Evolutionary conservation across 2,888 invertebrate species (phyloP).

Genomic region (Acleris cristana): DNA sequence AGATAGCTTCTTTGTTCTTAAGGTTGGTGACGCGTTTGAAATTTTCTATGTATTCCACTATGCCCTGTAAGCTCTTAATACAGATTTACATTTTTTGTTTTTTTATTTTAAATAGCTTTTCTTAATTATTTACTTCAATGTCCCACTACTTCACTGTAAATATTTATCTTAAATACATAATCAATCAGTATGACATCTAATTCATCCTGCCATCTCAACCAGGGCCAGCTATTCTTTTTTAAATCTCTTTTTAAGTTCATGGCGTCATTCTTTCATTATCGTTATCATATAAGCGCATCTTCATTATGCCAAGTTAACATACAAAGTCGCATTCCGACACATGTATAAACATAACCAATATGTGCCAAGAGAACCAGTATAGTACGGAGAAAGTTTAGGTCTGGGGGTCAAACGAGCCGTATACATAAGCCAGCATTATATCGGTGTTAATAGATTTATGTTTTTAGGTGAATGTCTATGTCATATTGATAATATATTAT

Average conservation of each 20-base stretch:
- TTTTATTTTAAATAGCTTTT: too few species aligned
- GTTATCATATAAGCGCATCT: slow-evolving; percentile 4
- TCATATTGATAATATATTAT: slow-evolving; percentile 23
- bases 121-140: too few species aligned
- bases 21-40: too few species aligned
- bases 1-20: too few species aligned
- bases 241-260: neutral
- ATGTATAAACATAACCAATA: slow-evolving; percentile 39
- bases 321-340: slow-evolving; percentile 36
- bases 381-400: slow-evolving; percentile 60
- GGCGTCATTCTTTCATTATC: neutral
- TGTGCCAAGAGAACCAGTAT: slow-evolving; percentile 49
- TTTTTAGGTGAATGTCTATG: slow-evolving; percentile 56
- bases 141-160: too few species aligned
- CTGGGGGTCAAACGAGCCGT: slow-evolving; percentile 55
- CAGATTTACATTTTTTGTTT: too few species aligned
- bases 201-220: too few species aligned
- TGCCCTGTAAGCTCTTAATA: too few species aligned
- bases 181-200: too few species aligned
- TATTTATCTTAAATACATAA: too few species aligned
- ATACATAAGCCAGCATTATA: slow-evolving; percentile 49
- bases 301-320: slow-evolving; percentile 12
- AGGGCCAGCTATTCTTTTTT: too few species aligned
- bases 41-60: too few species aligned
- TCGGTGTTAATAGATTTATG: slow-evolving; percentile 69